Evolutionary conservation across 2,113 vertebrate genomes (phyloP).

Genomic region (Dipodomys ordii): DNA sequence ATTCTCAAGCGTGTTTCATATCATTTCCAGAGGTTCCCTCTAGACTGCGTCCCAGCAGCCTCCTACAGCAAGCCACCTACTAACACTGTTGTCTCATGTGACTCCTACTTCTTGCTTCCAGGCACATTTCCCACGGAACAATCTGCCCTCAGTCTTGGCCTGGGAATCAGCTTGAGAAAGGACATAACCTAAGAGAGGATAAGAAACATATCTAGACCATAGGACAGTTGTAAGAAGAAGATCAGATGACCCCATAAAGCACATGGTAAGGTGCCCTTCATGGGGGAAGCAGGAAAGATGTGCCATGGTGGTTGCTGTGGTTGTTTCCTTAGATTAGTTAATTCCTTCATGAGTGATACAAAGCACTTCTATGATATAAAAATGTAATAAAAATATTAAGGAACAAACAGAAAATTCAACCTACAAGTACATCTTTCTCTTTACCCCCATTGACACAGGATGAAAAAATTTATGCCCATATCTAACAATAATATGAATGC

Average conservation of each 20-base stretch:
- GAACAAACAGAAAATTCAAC: constrained; percentile 5
- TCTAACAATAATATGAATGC: neutral
- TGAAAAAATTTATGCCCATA: neutral
- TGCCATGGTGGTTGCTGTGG: too few relatives aligned
- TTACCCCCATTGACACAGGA: neutral
- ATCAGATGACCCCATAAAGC: neutral
- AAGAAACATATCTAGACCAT: neutral
- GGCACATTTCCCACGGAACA: neutral
- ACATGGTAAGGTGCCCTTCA: neutral
- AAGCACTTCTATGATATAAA: neutral
- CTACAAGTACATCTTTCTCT: neutral
- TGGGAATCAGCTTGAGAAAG: too few relatives aligned
- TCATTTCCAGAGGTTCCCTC: neutral
- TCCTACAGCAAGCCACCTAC: neutral
- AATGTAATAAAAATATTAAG: neutral
- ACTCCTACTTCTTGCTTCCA: neutral
- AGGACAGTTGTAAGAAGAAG: neutral
- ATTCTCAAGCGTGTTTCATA: neutral
- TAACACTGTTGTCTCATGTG: neutral
- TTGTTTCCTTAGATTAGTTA: neutral
- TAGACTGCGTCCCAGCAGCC: neutral
- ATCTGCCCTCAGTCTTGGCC: neutral
- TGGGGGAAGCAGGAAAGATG: neutral
- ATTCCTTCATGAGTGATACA: too few relatives aligned
- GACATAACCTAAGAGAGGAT: neutral